A percentile compares a stretch with the other conserved stretches of the same genome.
phyloP scores from a whole-genome alignment of 2,113 vertebrate species.

The Andinoacara biseriatus region DNA sequence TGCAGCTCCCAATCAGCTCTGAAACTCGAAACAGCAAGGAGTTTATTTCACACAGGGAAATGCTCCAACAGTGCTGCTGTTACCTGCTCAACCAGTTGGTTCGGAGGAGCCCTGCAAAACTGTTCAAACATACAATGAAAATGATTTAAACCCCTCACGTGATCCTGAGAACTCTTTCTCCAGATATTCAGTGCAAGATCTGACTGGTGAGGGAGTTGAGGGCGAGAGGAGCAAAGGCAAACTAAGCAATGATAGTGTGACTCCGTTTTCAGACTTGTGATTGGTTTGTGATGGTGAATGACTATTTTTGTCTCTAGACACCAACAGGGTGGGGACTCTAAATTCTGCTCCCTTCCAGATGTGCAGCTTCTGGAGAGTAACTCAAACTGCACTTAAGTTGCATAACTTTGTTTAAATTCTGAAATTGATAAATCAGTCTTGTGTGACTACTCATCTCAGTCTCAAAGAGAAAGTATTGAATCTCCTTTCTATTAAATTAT shows the following conservation, averaged over 20 bases:
- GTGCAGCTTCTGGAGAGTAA: not conserved
- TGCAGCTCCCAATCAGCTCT: conserved; percentile 1
- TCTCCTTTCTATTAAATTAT: not conserved
- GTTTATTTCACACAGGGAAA: not conserved
- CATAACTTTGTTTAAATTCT: not conserved
- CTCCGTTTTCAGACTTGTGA: not conserved
- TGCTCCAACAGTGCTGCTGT: not conserved
- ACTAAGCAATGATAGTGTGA: not conserved
- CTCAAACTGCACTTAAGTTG: not conserved
- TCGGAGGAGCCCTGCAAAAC: not conserved
- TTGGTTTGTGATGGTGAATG: conserved; percentile 3
- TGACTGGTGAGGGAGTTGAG: not conserved
- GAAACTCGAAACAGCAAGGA: not conserved
- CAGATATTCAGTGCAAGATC: not conserved
- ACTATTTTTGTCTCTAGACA: not conserved
- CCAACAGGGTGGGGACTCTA: not conserved
- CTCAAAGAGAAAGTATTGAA: not conserved
- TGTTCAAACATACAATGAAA: not conserved
- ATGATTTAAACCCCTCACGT: not conserved
- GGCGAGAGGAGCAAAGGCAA: not conserved
- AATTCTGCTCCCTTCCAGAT: conserved; percentile 16
- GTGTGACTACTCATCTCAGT: not conserved
- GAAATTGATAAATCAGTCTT: not conserved
- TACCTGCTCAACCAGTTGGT: conserved; percentile 36
- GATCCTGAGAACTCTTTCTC: too few species aligned